Conservation (phyloP, 2,113 vertebrate species). For the Cinclus mexicanus region DNA sequence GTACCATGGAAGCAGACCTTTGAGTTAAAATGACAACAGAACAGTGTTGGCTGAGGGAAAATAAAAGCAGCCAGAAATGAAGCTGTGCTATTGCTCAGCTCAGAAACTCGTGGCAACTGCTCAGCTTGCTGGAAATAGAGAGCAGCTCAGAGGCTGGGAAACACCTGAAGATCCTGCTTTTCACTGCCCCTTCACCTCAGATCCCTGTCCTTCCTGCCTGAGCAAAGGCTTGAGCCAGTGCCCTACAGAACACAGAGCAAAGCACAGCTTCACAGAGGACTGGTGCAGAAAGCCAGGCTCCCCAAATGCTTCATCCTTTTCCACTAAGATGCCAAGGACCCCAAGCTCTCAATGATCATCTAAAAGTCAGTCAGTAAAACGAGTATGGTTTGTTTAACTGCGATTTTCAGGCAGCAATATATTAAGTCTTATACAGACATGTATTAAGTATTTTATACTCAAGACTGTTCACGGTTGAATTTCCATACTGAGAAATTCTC, state of each 20-base stretch:
- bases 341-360: background rate
- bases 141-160: background rate
- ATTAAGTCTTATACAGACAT: background rate
- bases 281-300: background rate
- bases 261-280: background rate
- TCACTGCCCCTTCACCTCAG: background rate
- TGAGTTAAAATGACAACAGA: background rate
- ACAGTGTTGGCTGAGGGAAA: background rate
- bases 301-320: background rate
- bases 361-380: background rate
- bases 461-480: background rate
- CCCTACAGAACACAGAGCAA: background rate
- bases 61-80: background rate
- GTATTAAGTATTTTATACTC: background rate
- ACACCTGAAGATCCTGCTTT: background rate
- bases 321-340: background rate
- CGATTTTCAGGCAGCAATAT: background rate
- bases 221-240: background rate
- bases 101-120: fast-evolving
- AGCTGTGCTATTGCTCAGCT: fast-evolving
- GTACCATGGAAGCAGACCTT: background rate
- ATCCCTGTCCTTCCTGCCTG: background rate
- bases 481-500: background rate
- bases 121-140: background rate
- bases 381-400: background rate